Evolutionary conservation across 1,140 invertebrate species (phyloP), one percentile per base, ranked within the genome.

Genomic region (Zeugodacus cucurbitae): DNA sequence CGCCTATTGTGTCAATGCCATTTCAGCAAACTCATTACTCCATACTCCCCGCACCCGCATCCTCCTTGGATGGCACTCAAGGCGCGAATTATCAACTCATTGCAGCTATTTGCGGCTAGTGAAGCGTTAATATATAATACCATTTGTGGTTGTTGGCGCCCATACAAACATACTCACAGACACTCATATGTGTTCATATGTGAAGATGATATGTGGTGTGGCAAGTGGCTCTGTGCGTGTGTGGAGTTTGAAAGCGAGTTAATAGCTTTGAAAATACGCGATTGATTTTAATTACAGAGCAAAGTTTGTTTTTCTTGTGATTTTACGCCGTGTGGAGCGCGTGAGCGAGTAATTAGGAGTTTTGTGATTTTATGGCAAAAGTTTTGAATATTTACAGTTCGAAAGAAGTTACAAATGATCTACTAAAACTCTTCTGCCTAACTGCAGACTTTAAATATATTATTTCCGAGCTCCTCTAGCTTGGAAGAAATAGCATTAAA

Each of bases 1-100:
- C 41, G 41, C 74, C 74, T 82, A 20, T 82, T 82, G 22, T 48
- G 74, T 82, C 74, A 82, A 82, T 82, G 74, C 74, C 74, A 48
- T 54, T 82, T 82, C 70, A n/a, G 37, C 70, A 78, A 54, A n/a
- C 37, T 78, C 70, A 78, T 32, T 32, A 29, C 64, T 32, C 64
- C 14, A 17, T 14, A 3, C 29, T 7, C 58, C 5, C 58, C n/a
- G 22, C 22, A 62, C 6, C n/a, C 58, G 0, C 6, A 3, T 22
- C 58, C 58, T n/a, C 7, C 2, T n/a, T 10, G 22, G 8, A 62
- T 62, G 58, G n/a, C 58, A 22, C 26, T 10, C 26, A 37, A 74
- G 34, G 67, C 67, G 67, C 67, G 67, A 74, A 74, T 34, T 74
- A 74, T 74, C 17, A 74, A 74, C 67, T 74, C 67, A 74, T 74